Conservation (phyloP, 2,113 vertebrate species). For the Cricetomys ansorgei region DNA sequence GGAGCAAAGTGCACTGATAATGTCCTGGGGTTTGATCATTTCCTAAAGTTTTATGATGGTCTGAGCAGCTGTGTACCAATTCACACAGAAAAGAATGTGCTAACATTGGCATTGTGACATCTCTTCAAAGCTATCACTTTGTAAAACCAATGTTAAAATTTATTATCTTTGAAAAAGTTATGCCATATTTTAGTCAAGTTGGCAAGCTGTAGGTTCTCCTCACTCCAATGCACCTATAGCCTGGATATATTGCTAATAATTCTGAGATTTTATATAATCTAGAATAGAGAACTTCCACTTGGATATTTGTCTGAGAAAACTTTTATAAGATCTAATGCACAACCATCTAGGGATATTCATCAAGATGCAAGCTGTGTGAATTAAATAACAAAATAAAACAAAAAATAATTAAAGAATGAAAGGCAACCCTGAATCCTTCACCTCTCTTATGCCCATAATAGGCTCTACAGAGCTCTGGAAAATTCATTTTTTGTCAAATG, state of each 20-base stretch:
- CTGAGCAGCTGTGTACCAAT: slow-evolving; percentile 1
- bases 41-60: neutral
- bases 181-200: neutral
- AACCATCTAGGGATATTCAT: neutral
- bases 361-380: neutral
- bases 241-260: neutral
- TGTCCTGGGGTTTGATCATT: slow-evolving; percentile 39
- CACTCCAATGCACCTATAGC: neutral
- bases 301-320: neutral
- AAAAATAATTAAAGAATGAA: neutral
- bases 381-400: neutral
- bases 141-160: slow-evolving; percentile 1
- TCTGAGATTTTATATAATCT: neutral
- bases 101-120: slow-evolving; percentile 30
- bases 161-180: neutral
- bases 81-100: slow-evolving; percentile 23
- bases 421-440: neutral
- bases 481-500: neutral
- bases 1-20: slow-evolving; percentile 17
- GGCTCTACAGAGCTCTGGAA: neutral
- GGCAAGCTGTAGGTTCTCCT: neutral
- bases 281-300: neutral
- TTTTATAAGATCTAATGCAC: neutral
- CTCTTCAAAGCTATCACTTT: slow-evolving; percentile 5
- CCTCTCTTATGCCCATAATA: neutral